phyloP scores from a whole-genome alignment of 2,888 invertebrate species.

The Morinoia aosen region DNA sequence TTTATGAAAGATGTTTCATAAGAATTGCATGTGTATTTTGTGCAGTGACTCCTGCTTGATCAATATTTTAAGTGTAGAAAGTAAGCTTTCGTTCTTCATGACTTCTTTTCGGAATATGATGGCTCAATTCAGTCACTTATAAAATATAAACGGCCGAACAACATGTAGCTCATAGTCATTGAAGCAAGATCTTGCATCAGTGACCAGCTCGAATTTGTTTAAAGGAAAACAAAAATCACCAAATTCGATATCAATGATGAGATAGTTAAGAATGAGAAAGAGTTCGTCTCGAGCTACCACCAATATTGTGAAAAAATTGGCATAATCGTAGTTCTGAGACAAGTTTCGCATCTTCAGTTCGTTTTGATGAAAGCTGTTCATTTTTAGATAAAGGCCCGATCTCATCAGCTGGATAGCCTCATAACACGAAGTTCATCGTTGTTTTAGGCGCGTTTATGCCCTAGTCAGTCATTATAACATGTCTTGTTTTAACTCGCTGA shows the following conservation, averaged over 20 bases:
- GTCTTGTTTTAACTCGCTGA: slow-evolving; percentile 2
- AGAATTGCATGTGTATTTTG: neutral
- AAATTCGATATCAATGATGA: too few relatives aligned
- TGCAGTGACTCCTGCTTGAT: neutral
- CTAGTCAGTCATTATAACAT: neutral
- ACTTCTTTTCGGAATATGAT: neutral
- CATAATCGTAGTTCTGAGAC: neutral
- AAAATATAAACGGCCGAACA: neutral
- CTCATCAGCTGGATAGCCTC: neutral
- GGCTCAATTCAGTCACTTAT: neutral
- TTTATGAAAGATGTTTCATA: neutral
- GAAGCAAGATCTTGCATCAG: neutral
- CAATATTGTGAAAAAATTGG: too few relatives aligned
- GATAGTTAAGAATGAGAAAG: too few relatives aligned
- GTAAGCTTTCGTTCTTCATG: neutral
- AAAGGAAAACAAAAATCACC: too few relatives aligned
- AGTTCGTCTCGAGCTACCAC: too few relatives aligned
- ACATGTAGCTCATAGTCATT: neutral
- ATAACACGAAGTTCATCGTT: neutral
- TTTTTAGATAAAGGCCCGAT: neutral
- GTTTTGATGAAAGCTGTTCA: too few relatives aligned
- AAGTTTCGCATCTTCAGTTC: neutral
- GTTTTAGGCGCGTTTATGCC: neutral
- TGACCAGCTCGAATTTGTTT: neutral
- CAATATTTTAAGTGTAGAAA: neutral